These are phyloP conservation scores for Lycophotia porphyrea DNA, from an alignment of 2,888 invertebrate genomes.

Conservation along the genomic window DNA sequence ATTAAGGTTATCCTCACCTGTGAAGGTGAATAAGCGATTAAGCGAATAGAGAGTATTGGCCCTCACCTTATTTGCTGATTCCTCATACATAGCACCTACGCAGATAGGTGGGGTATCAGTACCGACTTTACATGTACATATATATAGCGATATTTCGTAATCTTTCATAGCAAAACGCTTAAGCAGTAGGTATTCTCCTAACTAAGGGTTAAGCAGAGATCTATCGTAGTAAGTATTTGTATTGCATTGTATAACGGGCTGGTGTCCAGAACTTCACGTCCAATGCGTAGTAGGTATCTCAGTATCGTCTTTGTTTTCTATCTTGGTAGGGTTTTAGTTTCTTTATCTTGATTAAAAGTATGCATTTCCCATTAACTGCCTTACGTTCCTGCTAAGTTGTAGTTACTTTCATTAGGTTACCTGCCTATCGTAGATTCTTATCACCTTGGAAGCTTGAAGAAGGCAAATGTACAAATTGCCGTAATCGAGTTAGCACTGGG, in stretches of 20 bases:
- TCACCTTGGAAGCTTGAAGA: constrained; percentile 16
- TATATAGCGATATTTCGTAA: not conserved
- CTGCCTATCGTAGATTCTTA: constrained; percentile 23
- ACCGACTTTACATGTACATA: not conserved
- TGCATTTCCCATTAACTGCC: not conserved
- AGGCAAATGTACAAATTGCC: constrained; percentile 21
- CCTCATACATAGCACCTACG: not conserved
- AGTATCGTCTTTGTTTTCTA: not conserved
- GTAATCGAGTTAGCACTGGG: constrained; percentile 26
- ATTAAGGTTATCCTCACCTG: constrained; percentile 50
- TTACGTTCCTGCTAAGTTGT: not conserved
- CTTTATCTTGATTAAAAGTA: not conserved
- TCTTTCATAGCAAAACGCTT: no score
- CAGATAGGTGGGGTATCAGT: constrained; percentile 1
- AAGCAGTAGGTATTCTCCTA: not conserved
- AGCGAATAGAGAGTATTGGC: constrained; percentile 12
- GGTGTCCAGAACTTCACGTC: no score
- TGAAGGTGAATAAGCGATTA: constrained; percentile 23
- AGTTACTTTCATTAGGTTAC: constrained; percentile 21
- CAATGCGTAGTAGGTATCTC: not conserved
- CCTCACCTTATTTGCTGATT: not conserved
- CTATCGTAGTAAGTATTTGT: not conserved
- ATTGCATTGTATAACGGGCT: no score
- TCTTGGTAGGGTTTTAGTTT: not conserved
- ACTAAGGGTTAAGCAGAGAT: not conserved